Percentiles rank a stretch among this genome's conserved stretches.
phyloP scores from a whole-genome alignment of 1,140 invertebrate genomes.

The Tenebrio molitor region DNA sequence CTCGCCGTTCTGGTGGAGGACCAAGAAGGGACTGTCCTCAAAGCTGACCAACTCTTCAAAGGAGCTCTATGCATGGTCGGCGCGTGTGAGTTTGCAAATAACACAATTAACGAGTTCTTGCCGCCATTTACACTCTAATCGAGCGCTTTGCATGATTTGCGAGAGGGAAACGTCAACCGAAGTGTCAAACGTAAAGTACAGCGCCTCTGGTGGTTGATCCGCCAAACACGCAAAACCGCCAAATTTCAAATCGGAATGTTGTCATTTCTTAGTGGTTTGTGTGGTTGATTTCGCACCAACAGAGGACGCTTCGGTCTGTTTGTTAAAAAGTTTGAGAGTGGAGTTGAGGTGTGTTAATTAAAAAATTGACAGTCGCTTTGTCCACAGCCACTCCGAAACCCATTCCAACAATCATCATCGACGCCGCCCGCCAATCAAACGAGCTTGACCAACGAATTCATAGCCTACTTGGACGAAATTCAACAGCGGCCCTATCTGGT shows the following conservation, averaged over 20 bases:
- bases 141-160: not conserved
- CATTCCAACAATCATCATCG: conserved; percentile 61
- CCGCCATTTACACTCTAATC: not conserved
- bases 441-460: conserved; percentile 57
- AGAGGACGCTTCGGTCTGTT: too few species aligned
- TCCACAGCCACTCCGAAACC: conserved; percentile 63
- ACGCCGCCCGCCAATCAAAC: conserved; percentile 55
- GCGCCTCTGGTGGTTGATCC: too few species aligned
- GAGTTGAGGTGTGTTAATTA: too few species aligned
- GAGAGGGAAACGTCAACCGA: too few species aligned
- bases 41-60: conserved; percentile 70
- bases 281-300: too few species aligned
- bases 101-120: not conserved
- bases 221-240: too few species aligned
- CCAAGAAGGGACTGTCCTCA: conserved; percentile 71
- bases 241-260: too few species aligned
- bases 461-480: conserved; percentile 60
- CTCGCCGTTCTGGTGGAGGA: conserved; percentile 74
- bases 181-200: too few species aligned
- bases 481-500: conserved; percentile 60
- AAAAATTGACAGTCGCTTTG: too few species aligned
- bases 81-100: conserved; percentile 62
- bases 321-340: too few species aligned
- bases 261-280: too few species aligned
- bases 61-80: conserved; percentile 68